These are phyloP conservation scores for Drosophila jambulina DNA, from an alignment of 1,140 invertebrate genomes.

Conservation along the genomic window DNA sequence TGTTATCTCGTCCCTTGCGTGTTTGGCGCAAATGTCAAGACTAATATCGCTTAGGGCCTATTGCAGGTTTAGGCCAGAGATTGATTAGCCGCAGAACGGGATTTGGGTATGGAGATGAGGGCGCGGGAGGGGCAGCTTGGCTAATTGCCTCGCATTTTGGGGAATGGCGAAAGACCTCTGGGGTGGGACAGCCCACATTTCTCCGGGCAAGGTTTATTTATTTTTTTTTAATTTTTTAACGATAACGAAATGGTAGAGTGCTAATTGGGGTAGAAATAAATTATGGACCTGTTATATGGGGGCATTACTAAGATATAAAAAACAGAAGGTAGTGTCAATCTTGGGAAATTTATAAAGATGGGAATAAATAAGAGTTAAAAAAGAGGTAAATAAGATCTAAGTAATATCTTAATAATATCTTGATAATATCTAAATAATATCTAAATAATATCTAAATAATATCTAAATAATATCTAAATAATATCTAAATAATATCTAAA, in stretches of 20 bases:
- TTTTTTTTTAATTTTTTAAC: no score
- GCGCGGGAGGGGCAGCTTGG: background rate
- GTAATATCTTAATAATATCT: no score
- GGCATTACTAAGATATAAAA: background rate
- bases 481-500: no score
- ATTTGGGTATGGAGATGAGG: background rate
- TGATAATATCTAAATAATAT: no score
- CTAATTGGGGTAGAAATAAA: background rate
- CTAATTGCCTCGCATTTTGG: background rate
- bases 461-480: no score
- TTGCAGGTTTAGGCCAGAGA: slow-evolving; percentile 9
- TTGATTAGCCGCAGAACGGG: slow-evolving; percentile 22
- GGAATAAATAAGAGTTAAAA: background rate
- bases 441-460: no score
- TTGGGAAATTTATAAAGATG: background rate
- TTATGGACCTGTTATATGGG: background rate
- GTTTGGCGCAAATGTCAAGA: slow-evolving; percentile 18
- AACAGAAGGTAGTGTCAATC: background rate
- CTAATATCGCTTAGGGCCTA: slow-evolving; percentile 13
- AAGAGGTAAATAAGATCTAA: no score
- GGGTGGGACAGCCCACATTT: slow-evolving; percentile 13
- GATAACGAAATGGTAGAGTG: slow-evolving; percentile 1
- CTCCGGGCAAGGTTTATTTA: background rate
- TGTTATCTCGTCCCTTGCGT: slow-evolving; percentile 28
- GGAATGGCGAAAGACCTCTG: slow-evolving; percentile 17